Evolutionary conservation across 35 echinoderm and acorn worm genomes (phyloP).

Genomic region (Stichopus chloronotus): DNA sequence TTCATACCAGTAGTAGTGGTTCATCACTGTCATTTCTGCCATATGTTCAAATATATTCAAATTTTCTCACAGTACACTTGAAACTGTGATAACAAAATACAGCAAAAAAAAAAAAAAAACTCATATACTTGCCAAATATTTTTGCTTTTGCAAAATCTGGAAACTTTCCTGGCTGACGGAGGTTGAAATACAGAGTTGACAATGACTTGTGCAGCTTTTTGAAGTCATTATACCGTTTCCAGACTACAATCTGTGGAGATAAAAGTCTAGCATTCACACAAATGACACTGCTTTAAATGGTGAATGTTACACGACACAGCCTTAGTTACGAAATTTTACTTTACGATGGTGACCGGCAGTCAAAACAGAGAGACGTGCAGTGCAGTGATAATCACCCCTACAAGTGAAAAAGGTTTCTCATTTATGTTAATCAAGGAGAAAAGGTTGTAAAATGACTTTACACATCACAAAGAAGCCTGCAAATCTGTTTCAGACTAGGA

Average conservation of each 20-base stretch:
- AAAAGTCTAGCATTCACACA: neutral
- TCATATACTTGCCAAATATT: conserved; percentile 81
- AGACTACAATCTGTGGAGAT: conserved; percentile 69
- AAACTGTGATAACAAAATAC: neutral
- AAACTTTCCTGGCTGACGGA: conserved; percentile 92
- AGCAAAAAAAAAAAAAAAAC: neutral
- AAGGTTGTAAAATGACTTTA: too few relatives aligned
- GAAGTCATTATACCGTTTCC: conserved; percentile 99
- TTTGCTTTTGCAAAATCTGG: conserved; percentile 94
- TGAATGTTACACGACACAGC: neutral
- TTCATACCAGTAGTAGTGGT: too few relatives aligned
- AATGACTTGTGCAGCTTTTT: conserved; percentile 93
- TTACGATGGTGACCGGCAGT: neutral
- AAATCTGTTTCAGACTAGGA: too few relatives aligned
- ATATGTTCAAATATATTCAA: too few relatives aligned
- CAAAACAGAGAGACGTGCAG: neutral
- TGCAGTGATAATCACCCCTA: too few relatives aligned
- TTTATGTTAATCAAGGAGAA: too few relatives aligned
- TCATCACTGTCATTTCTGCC: too few relatives aligned
- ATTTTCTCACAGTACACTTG: too few relatives aligned
- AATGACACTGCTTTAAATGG: neutral
- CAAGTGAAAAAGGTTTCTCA: too few relatives aligned
- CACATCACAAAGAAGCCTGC: too few relatives aligned
- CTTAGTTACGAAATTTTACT: neutral
- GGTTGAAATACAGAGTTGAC: conserved; percentile 69